Evolutionary conservation across 2,797 vertebrate genomes (phyloP).

Genomic region (Vireo griseus): DNA sequence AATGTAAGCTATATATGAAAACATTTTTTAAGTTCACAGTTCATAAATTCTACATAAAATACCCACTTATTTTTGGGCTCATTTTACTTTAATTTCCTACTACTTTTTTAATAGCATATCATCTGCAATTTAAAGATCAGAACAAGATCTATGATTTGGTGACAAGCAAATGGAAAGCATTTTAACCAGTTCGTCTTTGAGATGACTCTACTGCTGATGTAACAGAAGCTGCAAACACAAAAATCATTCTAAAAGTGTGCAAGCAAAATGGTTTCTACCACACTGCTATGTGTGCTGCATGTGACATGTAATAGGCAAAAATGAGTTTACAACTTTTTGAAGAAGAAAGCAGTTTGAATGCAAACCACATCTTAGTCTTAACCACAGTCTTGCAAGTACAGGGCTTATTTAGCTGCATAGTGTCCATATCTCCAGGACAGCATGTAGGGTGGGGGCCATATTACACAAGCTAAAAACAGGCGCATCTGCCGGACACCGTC

Average conservation of each 20-base stretch:
- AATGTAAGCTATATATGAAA: not conserved
- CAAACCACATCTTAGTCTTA: not conserved
- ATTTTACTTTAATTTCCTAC: not conserved
- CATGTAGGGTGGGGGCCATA: not conserved
- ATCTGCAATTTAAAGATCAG: not conserved
- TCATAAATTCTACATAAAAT: not conserved
- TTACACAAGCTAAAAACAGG: not conserved
- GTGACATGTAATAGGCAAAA: not conserved
- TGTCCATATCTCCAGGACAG: not conserved
- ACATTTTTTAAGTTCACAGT: not conserved
- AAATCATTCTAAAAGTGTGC: not conserved
- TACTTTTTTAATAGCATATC: not conserved
- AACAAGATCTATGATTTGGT: not conserved
- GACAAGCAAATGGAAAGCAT: not conserved
- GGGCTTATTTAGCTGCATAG: not conserved
- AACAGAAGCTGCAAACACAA: not conserved
- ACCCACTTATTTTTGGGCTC: not conserved
- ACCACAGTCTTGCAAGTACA: not conserved
- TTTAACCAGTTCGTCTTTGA: not conserved
- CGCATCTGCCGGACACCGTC: accelerated
- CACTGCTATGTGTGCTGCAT: not conserved
- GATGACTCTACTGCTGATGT: not conserved
- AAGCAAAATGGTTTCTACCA: not conserved
- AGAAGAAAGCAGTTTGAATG: not conserved
- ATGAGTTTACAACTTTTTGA: not conserved